A percentile compares a stretch with the other conserved stretches of the same genome.
Conservation (phyloP, 2,797 vertebrate genomes). For the Amblyraja radiata region DNA sequence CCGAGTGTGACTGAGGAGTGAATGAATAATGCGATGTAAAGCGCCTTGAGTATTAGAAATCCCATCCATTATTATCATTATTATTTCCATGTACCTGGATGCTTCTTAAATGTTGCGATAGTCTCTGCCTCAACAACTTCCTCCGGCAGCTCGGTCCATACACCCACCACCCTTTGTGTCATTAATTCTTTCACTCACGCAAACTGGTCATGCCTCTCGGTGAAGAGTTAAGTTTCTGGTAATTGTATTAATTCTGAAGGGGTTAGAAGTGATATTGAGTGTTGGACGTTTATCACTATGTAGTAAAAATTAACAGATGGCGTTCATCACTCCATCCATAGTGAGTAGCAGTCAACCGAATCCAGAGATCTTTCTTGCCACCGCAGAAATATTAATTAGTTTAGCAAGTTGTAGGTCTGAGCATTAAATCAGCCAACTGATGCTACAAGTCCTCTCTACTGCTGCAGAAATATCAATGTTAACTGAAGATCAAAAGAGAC, state of each 20-base stretch:
- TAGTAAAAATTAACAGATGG: neutral
- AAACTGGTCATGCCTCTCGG: neutral
- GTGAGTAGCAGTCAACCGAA: neutral
- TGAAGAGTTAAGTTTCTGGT: neutral
- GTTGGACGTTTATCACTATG: neutral
- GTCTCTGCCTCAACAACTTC: no score
- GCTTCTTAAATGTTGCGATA: no score
- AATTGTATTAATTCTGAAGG: neutral
- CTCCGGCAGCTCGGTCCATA: no score
- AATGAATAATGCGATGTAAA: no score
- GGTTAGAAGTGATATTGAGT: no score
- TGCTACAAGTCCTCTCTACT: neutral
- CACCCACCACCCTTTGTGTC: neutral
- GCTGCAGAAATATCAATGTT: neutral
- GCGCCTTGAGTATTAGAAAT: no score
- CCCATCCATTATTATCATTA: no score
- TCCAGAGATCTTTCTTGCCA: neutral
- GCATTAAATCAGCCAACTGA: neutral
- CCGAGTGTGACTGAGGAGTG: no score
- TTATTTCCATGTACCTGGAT: no score
- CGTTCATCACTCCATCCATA: neutral
- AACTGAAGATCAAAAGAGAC: no score
- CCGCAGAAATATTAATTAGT: neutral
- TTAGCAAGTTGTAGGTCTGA: neutral
- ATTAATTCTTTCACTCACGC: neutral